A percentile compares a stretch with the other conserved stretches of the same genome.
phyloP scores from a whole-genome alignment of 2,797 vertebrate genomes.

The Semaprochilodus insignis region DNA sequence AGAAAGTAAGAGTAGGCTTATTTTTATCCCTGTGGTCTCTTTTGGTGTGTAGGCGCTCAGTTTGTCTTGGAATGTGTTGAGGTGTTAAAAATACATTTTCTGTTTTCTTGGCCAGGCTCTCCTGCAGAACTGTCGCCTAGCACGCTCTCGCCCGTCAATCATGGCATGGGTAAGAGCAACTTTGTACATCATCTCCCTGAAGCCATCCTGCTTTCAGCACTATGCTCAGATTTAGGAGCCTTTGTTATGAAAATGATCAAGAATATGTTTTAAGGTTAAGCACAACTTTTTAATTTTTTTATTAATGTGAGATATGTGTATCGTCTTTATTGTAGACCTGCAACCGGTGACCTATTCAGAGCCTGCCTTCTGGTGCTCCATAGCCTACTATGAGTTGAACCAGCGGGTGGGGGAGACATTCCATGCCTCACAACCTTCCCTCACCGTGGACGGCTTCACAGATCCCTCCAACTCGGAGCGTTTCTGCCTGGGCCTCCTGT shows the following conservation, averaged over 20 bases:
- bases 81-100: constrained; percentile 38
- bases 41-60: background rate
- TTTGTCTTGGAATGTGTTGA: background rate
- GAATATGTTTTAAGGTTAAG: background rate
- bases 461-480: constrained; percentile 98
- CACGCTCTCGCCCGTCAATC: constrained; percentile 93
- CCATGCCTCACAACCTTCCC: constrained; percentile 95
- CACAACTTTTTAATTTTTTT: background rate
- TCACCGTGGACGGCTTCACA: constrained; percentile 97
- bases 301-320: background rate
- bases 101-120: constrained; percentile 81
- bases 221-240: background rate
- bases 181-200: background rate
- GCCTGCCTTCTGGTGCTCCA: constrained; percentile 99
- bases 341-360: constrained; percentile 98
- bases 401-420: constrained; percentile 98
- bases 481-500: constrained; percentile 95
- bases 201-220: background rate
- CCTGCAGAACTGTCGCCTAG: constrained; percentile 96
- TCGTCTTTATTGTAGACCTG: constrained; percentile 79
- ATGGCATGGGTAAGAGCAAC: constrained; percentile 86
- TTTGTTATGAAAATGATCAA: background rate
- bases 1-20: background rate
- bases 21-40: background rate
- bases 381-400: constrained; percentile 98